A percentile compares a stretch with the other conserved stretches of the same genome.
Evolutionary conservation across 2,888 invertebrate species (phyloP).

Genomic region (Drosophila flavopinicola): DNA sequence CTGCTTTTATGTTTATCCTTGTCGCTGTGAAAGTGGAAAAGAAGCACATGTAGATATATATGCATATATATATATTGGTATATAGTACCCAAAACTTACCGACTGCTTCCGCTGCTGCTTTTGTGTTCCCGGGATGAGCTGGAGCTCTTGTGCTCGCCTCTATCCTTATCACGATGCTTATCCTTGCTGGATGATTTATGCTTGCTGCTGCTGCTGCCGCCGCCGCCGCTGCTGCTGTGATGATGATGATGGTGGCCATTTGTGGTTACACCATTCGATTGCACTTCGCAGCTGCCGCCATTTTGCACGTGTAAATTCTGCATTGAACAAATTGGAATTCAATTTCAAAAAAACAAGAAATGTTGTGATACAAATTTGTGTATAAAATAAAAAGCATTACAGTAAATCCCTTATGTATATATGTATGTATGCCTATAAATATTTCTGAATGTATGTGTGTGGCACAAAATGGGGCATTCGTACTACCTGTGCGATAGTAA

Average conservation of each 20-base stretch:
- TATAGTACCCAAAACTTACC: slow-evolving; percentile 68
- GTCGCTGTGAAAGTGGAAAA: no score
- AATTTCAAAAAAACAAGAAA: background rate
- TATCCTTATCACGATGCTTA: slow-evolving; percentile 85
- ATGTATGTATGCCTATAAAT: background rate
- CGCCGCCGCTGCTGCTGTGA: slow-evolving; percentile 59
- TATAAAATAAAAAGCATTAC: no score
- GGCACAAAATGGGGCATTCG: slow-evolving; percentile 24
- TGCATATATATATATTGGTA: background rate
- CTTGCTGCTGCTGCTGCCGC: slow-evolving; percentile 86
- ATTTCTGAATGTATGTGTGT: background rate
- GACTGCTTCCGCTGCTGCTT: slow-evolving; percentile 84
- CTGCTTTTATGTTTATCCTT: slow-evolving; percentile 84
- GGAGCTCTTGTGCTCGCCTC: slow-evolving; percentile 85
- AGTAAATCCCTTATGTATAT: slow-evolving; percentile 1
- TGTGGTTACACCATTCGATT: slow-evolving; percentile 91
- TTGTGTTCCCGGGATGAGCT: slow-evolving; percentile 84
- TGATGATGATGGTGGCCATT: slow-evolving; percentile 88
- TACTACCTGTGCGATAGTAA: slow-evolving; percentile 43
- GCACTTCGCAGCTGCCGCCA: slow-evolving; percentile 75
- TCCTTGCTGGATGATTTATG: slow-evolving; percentile 88
- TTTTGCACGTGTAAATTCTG: slow-evolving; percentile 80
- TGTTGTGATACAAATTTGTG: no score
- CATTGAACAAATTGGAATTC: slow-evolving; percentile 6
- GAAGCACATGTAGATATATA: no score